phyloP scores from a whole-genome alignment of 2,888 invertebrate species.

The Erannis defoliaria region DNA sequence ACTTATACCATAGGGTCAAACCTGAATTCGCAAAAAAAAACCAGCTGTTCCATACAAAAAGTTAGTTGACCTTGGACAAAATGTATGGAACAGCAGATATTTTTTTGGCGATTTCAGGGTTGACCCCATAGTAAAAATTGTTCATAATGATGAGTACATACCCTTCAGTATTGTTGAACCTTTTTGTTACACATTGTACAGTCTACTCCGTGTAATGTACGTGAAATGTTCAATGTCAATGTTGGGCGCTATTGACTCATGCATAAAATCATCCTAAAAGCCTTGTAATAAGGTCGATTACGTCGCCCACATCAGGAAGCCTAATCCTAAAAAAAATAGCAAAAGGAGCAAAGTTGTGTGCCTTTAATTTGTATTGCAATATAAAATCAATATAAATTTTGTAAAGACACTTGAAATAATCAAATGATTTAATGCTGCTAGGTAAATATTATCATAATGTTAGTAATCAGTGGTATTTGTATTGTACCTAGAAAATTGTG shows the following conservation, averaged over 20 bases:
- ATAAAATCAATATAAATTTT: conserved; percentile 13
- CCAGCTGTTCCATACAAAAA: no score
- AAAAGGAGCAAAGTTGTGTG: conserved; percentile 46
- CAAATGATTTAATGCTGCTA: conserved; percentile 1
- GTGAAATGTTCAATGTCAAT: background rate
- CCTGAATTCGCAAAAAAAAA: no score
- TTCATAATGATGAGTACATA: no score
- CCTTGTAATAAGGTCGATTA: background rate
- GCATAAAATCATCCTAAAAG: background rate
- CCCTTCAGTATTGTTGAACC: conserved; percentile 12
- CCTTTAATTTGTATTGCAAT: conserved; percentile 54
- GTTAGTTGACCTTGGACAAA: no score
- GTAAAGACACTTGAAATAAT: conserved; percentile 14
- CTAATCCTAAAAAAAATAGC: conserved; percentile 12
- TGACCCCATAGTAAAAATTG: no score
- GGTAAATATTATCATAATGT: conserved; percentile 11
- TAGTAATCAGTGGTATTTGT: conserved; percentile 4
- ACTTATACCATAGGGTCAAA: no score
- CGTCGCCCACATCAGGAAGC: background rate
- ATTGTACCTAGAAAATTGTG: conserved; percentile 16
- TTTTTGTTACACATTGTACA: conserved; percentile 28
- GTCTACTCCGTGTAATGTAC: conserved; percentile 9
- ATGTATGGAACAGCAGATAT: no score
- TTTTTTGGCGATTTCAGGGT: no score
- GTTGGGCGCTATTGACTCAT: background rate